Evolutionary conservation across 2,888 invertebrate species (phyloP).

Genomic region (Helobdella robusta): DNA sequence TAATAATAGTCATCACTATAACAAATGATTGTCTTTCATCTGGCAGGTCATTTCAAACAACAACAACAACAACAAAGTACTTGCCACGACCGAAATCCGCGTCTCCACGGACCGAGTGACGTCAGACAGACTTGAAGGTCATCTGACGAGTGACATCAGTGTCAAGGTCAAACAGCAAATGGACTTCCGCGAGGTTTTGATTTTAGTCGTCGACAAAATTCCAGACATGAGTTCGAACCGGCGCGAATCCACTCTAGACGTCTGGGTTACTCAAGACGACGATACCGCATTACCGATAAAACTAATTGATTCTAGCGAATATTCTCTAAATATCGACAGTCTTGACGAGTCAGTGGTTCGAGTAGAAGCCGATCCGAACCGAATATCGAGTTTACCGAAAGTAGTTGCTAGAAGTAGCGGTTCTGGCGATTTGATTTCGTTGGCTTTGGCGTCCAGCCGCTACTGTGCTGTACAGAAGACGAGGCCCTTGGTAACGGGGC

Average conservation of each 20-base stretch:
- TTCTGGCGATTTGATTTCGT: constrained; percentile 70
- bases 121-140: constrained; percentile 69
- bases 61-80: too few relatives aligned
- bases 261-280: constrained; percentile 83
- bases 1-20: not conserved
- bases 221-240: constrained; percentile 70
- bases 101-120: constrained; percentile 77
- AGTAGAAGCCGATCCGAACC: constrained; percentile 77
- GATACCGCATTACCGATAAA: constrained; percentile 72
- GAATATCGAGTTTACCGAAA: constrained; percentile 68
- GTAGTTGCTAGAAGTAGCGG: constrained; percentile 89
- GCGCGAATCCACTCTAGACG: constrained; percentile 83
- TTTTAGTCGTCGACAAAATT: constrained; percentile 81
- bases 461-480: constrained; percentile 61
- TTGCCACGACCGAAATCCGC: not conserved
- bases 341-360: constrained; percentile 81
- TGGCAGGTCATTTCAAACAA: too few relatives aligned
- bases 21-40: too few relatives aligned
- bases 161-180: constrained; percentile 74
- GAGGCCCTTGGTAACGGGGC: constrained; percentile 65
- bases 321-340: constrained; percentile 76
- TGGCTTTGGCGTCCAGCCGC: constrained; percentile 63
- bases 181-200: constrained; percentile 64
- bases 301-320: constrained; percentile 77
- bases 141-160: constrained; percentile 84